phyloP scores from a whole-genome alignment of 1,140 invertebrate species.

The Drosophila tani region DNA sequence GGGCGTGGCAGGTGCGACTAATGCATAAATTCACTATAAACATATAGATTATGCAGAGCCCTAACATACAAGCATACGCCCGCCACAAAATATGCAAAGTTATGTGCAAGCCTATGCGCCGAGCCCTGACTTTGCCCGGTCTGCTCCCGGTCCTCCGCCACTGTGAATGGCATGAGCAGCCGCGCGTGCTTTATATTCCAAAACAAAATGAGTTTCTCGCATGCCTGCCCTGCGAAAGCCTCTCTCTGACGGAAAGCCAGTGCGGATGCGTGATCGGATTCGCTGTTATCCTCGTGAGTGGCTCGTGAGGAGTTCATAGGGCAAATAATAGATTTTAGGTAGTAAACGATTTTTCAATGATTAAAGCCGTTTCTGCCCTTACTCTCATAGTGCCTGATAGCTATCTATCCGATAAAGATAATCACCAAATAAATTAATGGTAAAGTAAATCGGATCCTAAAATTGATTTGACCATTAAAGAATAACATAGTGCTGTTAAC shows the following conservation, averaged over 20 bases:
- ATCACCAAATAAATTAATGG: background rate
- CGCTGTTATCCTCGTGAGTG: constrained; percentile 6
- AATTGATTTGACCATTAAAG: too few species aligned
- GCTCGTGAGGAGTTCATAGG: too few species aligned
- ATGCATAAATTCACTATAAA: constrained; percentile 73
- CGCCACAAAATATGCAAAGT: constrained; percentile 44
- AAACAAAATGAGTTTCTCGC: constrained; percentile 81
- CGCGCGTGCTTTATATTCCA: constrained; percentile 70
- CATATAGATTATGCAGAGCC: constrained; percentile 23
- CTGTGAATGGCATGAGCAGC: constrained; percentile 62
- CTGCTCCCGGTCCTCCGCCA: background rate
- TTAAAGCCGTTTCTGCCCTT: too few species aligned
- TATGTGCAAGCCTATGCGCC: constrained; percentile 53
- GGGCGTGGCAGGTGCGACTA: constrained; percentile 61
- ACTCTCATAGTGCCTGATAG: too few species aligned
- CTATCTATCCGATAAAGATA: background rate
- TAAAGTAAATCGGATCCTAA: too few species aligned
- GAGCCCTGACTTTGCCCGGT: constrained; percentile 28
- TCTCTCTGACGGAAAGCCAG: constrained; percentile 8
- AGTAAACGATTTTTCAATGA: too few species aligned
- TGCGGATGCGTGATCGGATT: constrained; percentile 20
- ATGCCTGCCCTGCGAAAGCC: constrained; percentile 53
- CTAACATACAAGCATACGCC: background rate
- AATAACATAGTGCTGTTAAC: too few species aligned
- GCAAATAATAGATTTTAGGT: too few species aligned